Percentiles rank a stretch among this genome's conserved stretches.
These are phyloP conservation scores for Gallinago media DNA, from an alignment of 2,113 vertebrate genomes.

Conservation along the genomic window DNA sequence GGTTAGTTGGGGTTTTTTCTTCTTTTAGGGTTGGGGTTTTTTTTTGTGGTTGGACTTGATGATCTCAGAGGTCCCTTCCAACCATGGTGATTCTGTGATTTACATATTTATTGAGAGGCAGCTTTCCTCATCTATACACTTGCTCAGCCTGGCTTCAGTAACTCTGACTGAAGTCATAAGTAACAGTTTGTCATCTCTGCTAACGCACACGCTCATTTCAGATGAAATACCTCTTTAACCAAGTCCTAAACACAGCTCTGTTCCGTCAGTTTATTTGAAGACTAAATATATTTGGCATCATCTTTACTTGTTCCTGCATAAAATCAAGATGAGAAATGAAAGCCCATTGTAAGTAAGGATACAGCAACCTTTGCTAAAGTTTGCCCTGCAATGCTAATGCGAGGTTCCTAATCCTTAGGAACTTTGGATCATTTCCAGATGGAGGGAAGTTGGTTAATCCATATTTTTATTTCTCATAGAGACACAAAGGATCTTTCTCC, in stretches of 20 bases:
- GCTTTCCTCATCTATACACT: not conserved
- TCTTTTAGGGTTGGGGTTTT: no score
- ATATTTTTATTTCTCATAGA: not conserved
- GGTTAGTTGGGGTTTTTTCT: no score
- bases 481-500: not conserved
- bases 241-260: not conserved
- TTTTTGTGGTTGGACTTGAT: no score
- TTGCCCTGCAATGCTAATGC: not conserved
- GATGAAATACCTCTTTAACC: not conserved
- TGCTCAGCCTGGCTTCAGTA: constrained; percentile 1
- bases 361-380: not conserved
- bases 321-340: not conserved
- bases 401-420: not conserved
- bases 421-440: not conserved
- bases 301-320: not conserved
- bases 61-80: no score
- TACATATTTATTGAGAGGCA: not conserved
- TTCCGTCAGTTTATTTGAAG: not conserved
- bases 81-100: no score
- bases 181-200: not conserved
- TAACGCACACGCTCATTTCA: not conserved
- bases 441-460: not conserved
- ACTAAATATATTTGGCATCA: not conserved
- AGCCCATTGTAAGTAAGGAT: not conserved
- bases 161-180: constrained; percentile 1